Conservation (phyloP, 2,113 vertebrate species). For the Origma solitaria region DNA sequence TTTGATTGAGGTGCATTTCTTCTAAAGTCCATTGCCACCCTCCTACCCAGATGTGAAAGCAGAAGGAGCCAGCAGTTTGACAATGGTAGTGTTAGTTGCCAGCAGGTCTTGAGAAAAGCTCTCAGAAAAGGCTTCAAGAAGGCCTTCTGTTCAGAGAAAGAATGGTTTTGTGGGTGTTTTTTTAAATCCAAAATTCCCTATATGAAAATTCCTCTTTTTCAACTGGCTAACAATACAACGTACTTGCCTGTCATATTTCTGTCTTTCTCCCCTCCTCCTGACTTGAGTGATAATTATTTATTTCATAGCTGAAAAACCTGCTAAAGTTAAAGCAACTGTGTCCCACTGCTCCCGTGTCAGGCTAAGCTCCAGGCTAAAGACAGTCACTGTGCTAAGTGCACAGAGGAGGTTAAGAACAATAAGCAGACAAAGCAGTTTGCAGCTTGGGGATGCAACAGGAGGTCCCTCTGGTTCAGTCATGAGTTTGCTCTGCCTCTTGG, state of each 20-base stretch:
- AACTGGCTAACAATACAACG: not conserved
- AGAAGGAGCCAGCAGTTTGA: not conserved
- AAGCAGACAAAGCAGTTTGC: conserved; percentile 11
- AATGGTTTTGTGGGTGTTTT: not conserved
- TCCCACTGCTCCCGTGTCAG: conserved; percentile 11
- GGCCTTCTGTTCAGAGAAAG: not conserved
- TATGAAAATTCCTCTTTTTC: not conserved
- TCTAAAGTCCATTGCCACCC: not conserved
- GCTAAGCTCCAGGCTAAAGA: conserved; percentile 62
- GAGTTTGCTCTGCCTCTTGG: conserved; percentile 1
- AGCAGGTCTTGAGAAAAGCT: not conserved
- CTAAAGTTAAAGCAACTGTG: conserved; percentile 26
- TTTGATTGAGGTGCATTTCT: not conserved
- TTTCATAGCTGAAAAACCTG: conserved; percentile 49
- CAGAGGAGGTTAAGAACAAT: conserved; percentile 33
- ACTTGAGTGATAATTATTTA: conserved; percentile 2
- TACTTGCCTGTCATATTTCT: not conserved
- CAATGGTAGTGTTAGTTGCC: not conserved
- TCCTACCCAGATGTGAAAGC: not conserved
- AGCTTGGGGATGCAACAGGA: conserved; percentile 17
- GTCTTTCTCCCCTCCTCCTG: not conserved
- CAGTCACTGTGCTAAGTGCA: conserved; percentile 31
- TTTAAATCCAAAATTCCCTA: not conserved
- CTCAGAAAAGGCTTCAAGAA: not conserved
- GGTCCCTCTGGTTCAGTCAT: not conserved